phyloP scores from a whole-genome alignment of 2,888 invertebrate species.

The Cactoblastis cactorum region DNA sequence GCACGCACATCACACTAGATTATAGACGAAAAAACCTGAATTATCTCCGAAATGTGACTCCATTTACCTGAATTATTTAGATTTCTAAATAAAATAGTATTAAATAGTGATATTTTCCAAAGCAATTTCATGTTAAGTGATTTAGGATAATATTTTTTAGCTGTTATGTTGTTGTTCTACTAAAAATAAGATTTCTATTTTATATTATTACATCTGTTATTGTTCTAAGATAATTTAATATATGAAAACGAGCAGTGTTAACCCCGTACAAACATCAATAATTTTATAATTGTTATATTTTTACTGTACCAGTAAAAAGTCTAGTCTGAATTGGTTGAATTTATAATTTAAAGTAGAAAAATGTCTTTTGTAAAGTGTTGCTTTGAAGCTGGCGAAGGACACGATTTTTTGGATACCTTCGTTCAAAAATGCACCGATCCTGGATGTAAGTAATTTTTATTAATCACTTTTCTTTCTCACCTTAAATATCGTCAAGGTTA shows the following conservation, averaged over 20 bases:
- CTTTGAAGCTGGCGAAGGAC: constrained; percentile 86
- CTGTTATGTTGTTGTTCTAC: constrained; percentile 17
- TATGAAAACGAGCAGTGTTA: not conserved
- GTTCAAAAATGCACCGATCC: constrained; percentile 90
- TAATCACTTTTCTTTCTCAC: no score
- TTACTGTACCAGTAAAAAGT: no score
- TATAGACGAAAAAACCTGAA: constrained; percentile 34
- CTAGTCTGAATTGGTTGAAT: not conserved
- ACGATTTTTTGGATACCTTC: constrained; percentile 86
- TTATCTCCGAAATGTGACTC: constrained; percentile 50
- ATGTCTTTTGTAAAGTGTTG: constrained; percentile 89
- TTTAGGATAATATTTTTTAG: constrained; percentile 12
- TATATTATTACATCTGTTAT: constrained; percentile 12
- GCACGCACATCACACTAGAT: constrained; percentile 48
- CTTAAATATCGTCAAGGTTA: not conserved
- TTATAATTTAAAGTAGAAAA: not conserved
- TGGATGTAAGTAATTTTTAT: constrained; percentile 90
- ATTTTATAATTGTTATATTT: not conserved
- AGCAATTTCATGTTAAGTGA: constrained; percentile 15
- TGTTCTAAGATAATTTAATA: constrained; percentile 21
- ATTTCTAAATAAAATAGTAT: constrained; percentile 11
- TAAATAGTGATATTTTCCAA: constrained; percentile 3
- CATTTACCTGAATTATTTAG: constrained; percentile 42
- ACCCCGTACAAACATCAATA: constrained; percentile 1
- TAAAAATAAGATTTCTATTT: not conserved